Evolutionary conservation across 2,113 vertebrate species (phyloP).

Genomic region (Pseudorasbora parva): DNA sequence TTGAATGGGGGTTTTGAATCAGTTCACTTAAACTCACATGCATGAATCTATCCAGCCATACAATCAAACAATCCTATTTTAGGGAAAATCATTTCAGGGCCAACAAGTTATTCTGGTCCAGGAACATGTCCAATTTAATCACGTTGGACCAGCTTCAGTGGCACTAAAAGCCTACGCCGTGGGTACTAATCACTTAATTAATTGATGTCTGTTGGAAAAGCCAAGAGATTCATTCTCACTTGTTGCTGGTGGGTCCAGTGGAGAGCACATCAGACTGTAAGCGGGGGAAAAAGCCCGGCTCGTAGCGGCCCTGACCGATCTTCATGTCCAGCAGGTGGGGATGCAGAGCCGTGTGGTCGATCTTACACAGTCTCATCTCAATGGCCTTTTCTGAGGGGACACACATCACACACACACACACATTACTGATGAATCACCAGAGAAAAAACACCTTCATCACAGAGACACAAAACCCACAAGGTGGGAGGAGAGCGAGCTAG

Average conservation of each 20-base stretch:
- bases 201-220: background rate
- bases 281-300: conserved; percentile 95
- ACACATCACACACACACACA: conserved; percentile 2
- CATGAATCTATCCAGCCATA: background rate
- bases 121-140: background rate
- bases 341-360: conserved; percentile 95
- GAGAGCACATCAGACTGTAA: conserved; percentile 95
- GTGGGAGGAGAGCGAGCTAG: conserved; percentile 15
- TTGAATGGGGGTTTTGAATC: background rate
- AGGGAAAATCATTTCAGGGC: background rate
- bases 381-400: conserved; percentile 89
- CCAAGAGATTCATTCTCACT: conserved; percentile 76
- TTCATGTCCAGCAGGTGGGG: conserved; percentile 98
- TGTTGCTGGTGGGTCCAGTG: conserved; percentile 93
- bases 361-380: conserved; percentile 91
- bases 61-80: background rate
- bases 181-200: background rate
- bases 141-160: background rate
- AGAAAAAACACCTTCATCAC: background rate
- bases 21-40: background rate
- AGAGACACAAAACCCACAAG: background rate
- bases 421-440: background rate
- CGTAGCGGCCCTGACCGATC: conserved; percentile 97
- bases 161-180: no score
- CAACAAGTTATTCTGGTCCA: background rate